phyloP scores from a whole-genome alignment of 92 coral and sea anemone genomes.

The Montipora capitata region DNA sequence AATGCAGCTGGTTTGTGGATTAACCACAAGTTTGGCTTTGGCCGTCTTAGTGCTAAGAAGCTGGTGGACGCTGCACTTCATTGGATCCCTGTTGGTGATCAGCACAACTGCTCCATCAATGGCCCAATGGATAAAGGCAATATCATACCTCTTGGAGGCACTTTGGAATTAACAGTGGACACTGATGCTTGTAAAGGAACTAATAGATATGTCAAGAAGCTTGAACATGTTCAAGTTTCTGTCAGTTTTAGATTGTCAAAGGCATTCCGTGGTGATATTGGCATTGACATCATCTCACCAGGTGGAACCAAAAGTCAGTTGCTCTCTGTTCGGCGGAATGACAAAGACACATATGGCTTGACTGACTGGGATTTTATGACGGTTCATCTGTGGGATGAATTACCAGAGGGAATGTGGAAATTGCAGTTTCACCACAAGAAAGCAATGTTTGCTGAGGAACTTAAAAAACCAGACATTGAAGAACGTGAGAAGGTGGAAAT shows the following conservation, averaged over 20 bases:
- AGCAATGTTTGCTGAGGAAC: slow-evolving; percentile 37
- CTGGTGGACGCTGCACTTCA: slow-evolving; percentile 84
- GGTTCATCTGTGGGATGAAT: slow-evolving; percentile 93
- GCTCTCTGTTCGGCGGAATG: slow-evolving; percentile 83
- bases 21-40: slow-evolving; percentile 98
- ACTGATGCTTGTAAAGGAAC: slow-evolving; percentile 89
- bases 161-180: slow-evolving; percentile 58
- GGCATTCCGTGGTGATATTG: slow-evolving; percentile 87
- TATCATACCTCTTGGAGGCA: slow-evolving; percentile 78
- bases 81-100: slow-evolving; percentile 87
- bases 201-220: slow-evolving; percentile 68
- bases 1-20: slow-evolving; percentile 88
- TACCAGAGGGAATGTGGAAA: slow-evolving; percentile 87
- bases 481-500: slow-evolving; percentile 86
- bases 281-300: slow-evolving; percentile 85
- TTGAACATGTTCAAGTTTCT: slow-evolving; percentile 90
- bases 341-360: slow-evolving; percentile 84
- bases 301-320: slow-evolving; percentile 84
- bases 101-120: slow-evolving; percentile 78
- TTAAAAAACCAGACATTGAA: slow-evolving; percentile 83
- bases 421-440: slow-evolving; percentile 79
- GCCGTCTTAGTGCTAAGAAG: slow-evolving; percentile 84
- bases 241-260: slow-evolving; percentile 85
- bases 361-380: slow-evolving; percentile 95
- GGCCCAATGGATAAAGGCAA: slow-evolving; percentile 58